Evolutionary conservation across 2,888 invertebrate species (phyloP), one percentile per base, ranked within the genome.

Genomic region (Erebia palarica): DNA sequence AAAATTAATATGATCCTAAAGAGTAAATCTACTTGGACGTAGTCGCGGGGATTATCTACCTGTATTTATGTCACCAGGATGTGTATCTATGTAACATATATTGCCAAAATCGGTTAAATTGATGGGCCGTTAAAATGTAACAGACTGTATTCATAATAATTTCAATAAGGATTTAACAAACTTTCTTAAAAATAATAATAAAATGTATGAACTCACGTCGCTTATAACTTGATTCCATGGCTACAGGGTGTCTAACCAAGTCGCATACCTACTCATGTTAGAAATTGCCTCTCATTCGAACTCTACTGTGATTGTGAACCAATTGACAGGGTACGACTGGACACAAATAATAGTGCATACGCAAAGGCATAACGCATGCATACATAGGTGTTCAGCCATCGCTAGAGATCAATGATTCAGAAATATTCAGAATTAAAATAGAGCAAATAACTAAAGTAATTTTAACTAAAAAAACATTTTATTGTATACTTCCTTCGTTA

Each of bases 251-350:
- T 80, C 80, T 78, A 79, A 78, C 78, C 83, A 77, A 82, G 81
- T 81, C 86, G 86, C 86, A 86, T 88, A 89, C 86, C 85, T 88
- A 89, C 87, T 85, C 89, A 86, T 88, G 87, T 85, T 84, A 84
- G 78, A 90, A 91, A 91, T 92, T 91, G 87, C 86, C 85, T 80
- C 87, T 88, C 86, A 89, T 90, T 90, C 87, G 84, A 83, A 84
- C 84, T 83, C 85, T 84, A 84, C 84, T 78, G 79, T 84, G 87
- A 87, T 88, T 90, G 86, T 87, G 84, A 83, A 86, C 87, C 84
- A 83, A 89, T 86, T 86, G 84, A 86, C 85, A 79, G 81, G 78
- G 77, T 79, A 74, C 72, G 75, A 78, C 78, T 76, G 75, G 75
- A 73, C 73, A 74, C 75, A 80, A 78, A 78, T 80, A 77, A 77